Evolutionary conservation across 2,113 vertebrate genomes (phyloP).

Genomic region (human (Homo sapiens)): GRCh38 chr7:52327001-52327500

Average conservation of each 20-base stretch:
- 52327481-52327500: no score
- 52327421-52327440: no score
- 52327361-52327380: no score
- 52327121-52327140: neutral
- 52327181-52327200: rapidly evolving
- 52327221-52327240: neutral
- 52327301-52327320: no score
- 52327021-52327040: no score
- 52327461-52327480: no score
- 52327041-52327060: neutral
- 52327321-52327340: no score
- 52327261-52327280: neutral
- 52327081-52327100: neutral
- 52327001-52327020: neutral
- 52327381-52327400: no score
- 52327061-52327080: rapidly evolving
- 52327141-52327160: rapidly evolving
- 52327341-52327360: no score
- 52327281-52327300: no score
- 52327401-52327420: no score
- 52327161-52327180: rapidly evolving
- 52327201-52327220: rapidly evolving
- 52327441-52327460: no score
- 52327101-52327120: rapidly evolving
- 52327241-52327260: rapidly evolving